These are phyloP conservation scores for Turnix velox DNA, from an alignment of 2,113 vertebrate genomes.

Conservation along the genomic window DNA sequence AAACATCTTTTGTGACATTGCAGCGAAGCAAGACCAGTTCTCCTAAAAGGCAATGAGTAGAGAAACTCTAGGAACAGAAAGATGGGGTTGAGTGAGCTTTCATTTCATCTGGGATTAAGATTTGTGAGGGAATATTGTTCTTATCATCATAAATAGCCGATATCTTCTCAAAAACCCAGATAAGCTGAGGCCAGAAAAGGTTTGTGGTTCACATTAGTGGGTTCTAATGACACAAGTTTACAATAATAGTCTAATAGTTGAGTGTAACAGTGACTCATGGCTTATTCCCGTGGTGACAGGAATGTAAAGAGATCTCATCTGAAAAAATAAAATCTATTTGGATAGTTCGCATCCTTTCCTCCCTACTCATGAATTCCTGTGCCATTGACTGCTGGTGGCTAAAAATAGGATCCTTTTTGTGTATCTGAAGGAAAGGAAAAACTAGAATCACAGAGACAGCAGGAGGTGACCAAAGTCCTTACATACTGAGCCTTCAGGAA, in stretches of 20 bases:
- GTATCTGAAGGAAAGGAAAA: conserved; percentile 15
- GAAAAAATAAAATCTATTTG: not conserved
- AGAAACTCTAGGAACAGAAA: not conserved
- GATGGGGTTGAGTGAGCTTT: not conserved
- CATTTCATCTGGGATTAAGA: not conserved
- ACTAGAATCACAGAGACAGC: not conserved
- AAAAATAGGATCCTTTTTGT: conserved; percentile 36
- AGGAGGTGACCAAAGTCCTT: not conserved
- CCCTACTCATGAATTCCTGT: conserved; percentile 45
- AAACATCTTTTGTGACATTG: not conserved
- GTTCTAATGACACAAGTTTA: conserved; percentile 21
- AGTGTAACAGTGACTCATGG: conserved; percentile 33
- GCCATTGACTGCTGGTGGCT: conserved; percentile 4
- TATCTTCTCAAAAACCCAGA: not conserved
- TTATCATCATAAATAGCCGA: not conserved
- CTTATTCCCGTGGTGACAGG: not conserved
- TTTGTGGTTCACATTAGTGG: not conserved
- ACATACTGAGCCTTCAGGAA: not conserved
- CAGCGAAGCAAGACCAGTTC: not conserved
- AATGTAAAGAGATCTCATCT: conserved; percentile 39
- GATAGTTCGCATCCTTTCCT: conserved; percentile 58
- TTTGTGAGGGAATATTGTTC: not conserved
- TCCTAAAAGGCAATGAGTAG: not conserved
- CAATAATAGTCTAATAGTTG: conserved; percentile 20
- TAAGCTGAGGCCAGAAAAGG: not conserved